Base-by-base conservation (phyloP, 2,797 vertebrate species). In the Antrozous pallidus region DNA sequence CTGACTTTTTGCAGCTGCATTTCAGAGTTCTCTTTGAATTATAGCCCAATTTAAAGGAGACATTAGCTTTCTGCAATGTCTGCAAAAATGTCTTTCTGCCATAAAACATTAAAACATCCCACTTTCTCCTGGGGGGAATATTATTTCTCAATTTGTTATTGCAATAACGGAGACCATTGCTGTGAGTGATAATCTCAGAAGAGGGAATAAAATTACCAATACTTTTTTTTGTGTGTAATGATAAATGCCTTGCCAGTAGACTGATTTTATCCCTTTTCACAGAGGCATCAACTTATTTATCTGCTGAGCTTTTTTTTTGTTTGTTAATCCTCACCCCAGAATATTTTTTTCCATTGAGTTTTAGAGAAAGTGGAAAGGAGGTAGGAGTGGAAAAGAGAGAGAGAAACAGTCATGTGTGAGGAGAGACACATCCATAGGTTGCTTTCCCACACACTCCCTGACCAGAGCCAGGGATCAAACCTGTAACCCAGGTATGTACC, bases 61-160 rank as follows among this genome's bases (percentile, higher is more conserved):
- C 92, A 96, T 65, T 97, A 96, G 26, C 8, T 91, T 96, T 95
- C 83, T 95, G 84, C 90, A 92, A 54, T 81, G 67, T 95, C 93
- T 87, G 88, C 81, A 97, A 91, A 96, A 97, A 95, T 78, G 71
- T 80, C 42, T 90, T 97, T 97, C 31, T 97, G 40, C n/a, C 49
- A 75, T 89, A 97, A 97, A 94, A 79, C 40, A 71, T 61, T 95
- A 79, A 96, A 97, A 96, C 17, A 77, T 93, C 63, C 93, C 88
- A 92, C 40, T 71, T 96, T 96, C 96, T 96, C 82, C 69, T 86
- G n/a, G 8, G 81, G 88, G 94, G 97, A 95, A 82, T 89, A 95
- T 88, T 97, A 91, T 97, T 98, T 97, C 92, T 80, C 93, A 96
- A 81, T 96, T 97, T 97, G 92, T 96, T 97, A 94, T 88, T 97